Evolutionary conservation across 2,113 vertebrate genomes (phyloP).

Genomic region (Leptobrachium leishanense): DNA sequence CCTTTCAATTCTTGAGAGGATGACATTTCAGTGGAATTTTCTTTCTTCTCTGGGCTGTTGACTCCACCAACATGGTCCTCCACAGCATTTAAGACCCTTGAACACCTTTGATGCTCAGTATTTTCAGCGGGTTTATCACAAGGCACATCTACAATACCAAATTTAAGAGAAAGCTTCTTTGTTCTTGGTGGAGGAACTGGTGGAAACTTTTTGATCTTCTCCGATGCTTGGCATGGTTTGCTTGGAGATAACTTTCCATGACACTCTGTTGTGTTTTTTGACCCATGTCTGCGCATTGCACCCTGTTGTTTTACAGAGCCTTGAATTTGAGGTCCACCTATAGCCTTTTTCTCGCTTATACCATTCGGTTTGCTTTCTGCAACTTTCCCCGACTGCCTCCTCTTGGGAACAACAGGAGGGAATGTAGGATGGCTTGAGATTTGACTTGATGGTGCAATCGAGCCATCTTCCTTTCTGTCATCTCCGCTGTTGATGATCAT

Average conservation of each 20-base stretch:
- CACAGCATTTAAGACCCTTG: rapidly evolving
- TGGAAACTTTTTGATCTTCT: slow-evolving; percentile 51
- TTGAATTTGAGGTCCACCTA: slow-evolving; percentile 30
- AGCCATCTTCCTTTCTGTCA: slow-evolving; percentile 45
- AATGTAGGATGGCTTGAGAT: slow-evolving; percentile 54
- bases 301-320: background rate
- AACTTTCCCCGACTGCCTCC: slow-evolving; percentile 48
- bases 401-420: slow-evolving; percentile 56
- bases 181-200: slow-evolving; percentile 77
- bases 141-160: slow-evolving; percentile 26
- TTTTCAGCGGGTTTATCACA: background rate
- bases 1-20: slow-evolving; percentile 56
- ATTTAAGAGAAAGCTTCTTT: slow-evolving; percentile 61
- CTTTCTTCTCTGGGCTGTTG: background rate
- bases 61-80: background rate
- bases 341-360: slow-evolving; percentile 2
- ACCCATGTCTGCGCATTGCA: background rate
- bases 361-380: slow-evolving; percentile 1
- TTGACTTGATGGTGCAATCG: slow-evolving; percentile 42
- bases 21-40: slow-evolving; percentile 1
- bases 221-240: slow-evolving; percentile 4
- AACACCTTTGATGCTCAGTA: background rate
- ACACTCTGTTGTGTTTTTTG: slow-evolving; percentile 31
- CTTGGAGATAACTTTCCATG: slow-evolving; percentile 11
- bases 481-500: slow-evolving; percentile 50